These are phyloP conservation scores for Dromaius novaehollandiae DNA, from an alignment of 2,113 vertebrate genomes.

Conservation along the genomic window DNA sequence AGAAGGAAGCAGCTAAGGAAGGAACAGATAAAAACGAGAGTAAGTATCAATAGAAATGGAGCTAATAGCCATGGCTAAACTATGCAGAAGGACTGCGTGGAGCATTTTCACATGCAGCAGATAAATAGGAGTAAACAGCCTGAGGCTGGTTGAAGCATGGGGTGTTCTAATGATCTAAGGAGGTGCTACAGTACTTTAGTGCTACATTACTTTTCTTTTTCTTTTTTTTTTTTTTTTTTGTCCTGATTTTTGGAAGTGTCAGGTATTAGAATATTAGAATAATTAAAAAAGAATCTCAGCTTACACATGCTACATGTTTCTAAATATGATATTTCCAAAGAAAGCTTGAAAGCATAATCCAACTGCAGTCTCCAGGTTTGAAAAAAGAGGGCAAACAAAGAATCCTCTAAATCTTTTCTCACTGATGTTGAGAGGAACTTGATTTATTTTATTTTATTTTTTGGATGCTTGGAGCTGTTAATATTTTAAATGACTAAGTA, in stretches of 20 bases:
- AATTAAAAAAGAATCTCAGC: background rate
- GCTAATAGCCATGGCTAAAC: background rate
- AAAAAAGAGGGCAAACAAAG: background rate
- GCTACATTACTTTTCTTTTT: accelerated
- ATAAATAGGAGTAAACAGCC: background rate
- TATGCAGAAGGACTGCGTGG: background rate
- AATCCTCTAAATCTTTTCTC: background rate
- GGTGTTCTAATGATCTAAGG: background rate
- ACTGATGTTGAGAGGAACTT: background rate
- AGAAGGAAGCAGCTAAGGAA: background rate
- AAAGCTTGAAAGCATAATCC: background rate
- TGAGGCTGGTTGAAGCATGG: background rate
- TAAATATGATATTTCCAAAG: background rate
- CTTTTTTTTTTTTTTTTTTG: accelerated
- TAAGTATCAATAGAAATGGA: background rate
- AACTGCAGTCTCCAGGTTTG: background rate
- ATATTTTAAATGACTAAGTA: background rate
- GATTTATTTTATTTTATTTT: no score
- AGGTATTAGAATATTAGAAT: background rate
- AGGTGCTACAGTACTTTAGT: background rate
- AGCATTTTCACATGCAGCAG: background rate
- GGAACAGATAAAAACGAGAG: background rate
- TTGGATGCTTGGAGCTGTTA: background rate
- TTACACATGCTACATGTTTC: background rate
- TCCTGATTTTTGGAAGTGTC: background rate